A percentile compares a stretch with the other conserved stretches of the same genome.
Conservation (phyloP, 2,113 vertebrate genomes). For the Cheilinus undulatus region DNA sequence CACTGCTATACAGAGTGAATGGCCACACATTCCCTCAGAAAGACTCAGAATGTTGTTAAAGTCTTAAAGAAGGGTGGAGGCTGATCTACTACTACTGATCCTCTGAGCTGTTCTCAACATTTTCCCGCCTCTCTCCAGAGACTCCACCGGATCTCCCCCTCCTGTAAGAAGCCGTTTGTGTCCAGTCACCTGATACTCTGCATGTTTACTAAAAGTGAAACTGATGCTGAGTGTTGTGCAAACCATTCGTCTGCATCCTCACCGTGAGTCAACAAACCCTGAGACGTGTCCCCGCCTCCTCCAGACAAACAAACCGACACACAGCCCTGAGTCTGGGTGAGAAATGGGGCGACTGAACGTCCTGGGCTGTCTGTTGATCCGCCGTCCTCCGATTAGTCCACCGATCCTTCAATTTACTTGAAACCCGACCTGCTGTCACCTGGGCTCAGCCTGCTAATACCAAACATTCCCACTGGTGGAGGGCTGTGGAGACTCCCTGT, state of each 20-base stretch:
- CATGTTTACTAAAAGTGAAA: not conserved
- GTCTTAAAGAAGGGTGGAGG: too few species aligned
- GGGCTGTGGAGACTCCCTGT: constrained; percentile 5
- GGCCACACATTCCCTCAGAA: too few species aligned
- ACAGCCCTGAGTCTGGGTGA: not conserved
- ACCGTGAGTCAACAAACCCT: constrained; percentile 12
- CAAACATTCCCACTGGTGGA: constrained; percentile 47
- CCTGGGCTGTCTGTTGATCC: constrained; percentile 51
- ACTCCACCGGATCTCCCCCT: not conserved
- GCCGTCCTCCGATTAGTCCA: constrained; percentile 26
- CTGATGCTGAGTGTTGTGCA: not conserved
- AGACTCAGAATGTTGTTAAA: too few species aligned
- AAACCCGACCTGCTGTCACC: constrained; percentile 62
- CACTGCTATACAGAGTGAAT: too few species aligned
- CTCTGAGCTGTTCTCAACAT: not conserved
- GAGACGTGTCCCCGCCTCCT: not conserved
- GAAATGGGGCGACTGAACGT: not conserved
- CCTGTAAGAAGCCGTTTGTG: not conserved
- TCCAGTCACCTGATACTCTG: not conserved
- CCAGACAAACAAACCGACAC: too few species aligned
- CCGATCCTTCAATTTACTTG: constrained; percentile 65
- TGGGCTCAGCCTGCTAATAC: constrained; percentile 14
- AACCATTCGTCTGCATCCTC: constrained; percentile 5
- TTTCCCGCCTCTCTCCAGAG: not conserved
- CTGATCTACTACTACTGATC: too few species aligned